Base-by-base conservation (phyloP, 2,797 vertebrate genomes). In the Sphenopsis melanotis region DNA sequence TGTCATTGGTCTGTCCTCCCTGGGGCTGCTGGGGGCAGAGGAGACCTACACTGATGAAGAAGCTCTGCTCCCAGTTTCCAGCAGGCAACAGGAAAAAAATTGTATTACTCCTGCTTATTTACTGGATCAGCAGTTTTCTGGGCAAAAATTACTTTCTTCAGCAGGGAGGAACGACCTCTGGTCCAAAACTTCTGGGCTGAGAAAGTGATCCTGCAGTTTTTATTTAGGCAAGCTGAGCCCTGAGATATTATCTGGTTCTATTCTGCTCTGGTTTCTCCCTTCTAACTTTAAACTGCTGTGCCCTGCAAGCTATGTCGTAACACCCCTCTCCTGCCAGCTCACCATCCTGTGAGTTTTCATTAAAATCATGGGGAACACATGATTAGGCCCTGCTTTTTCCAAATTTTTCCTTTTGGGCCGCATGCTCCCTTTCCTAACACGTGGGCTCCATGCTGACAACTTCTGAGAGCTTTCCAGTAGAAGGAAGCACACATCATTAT, bases 111-210 rank as follows among this genome's bases (percentile, higher is more conserved):
- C 29, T 20, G 46, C 63, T 89, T 83, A 89, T 82, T 93, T 80
- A 78, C 70, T 76, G 72, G 29, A 37, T 92, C 91, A 91, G 91
- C 68, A 36, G 53, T 78, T 96, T 95, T 85, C 90, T 78, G 60
- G 68, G 68, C 27, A 92, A 84, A 95, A 91, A 93, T 83, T 10
- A 92, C 69, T 92, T 92, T 75, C 66, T 95, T 86, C 91, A 87
- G 78, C 61, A 53, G 75, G 64, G 46, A 96, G 75, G 80, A 84
- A 85, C 1, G 7, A 72, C 47, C 18, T 19, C 44, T 83, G 69
- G 69, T 79, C 65, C 64, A 87, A 68, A 94, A 80, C 39, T 92
- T 93, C 69, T 44, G 50, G n/a, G 77, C 83, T 71, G 66, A 91
- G 82, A 84, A 93, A 81, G 52, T 32, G 74, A 85, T 95, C 72